Conservation (phyloP, 2,113 vertebrate genomes). For the Corvus cornix region DNA sequence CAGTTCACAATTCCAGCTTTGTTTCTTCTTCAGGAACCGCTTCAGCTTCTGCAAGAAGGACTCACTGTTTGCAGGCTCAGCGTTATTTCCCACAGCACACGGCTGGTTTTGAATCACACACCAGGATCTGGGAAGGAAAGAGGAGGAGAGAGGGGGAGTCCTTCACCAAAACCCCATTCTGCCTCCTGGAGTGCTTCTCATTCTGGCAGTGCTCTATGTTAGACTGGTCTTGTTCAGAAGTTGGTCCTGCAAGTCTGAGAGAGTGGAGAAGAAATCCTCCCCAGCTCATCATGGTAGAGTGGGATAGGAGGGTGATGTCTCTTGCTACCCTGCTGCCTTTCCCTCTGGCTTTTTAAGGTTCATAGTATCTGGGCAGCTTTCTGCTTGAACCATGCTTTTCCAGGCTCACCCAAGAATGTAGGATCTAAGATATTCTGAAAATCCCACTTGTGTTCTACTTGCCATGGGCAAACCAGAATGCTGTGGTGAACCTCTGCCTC, state of each 20-base stretch:
- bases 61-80: background rate
- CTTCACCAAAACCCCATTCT: background rate
- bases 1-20: background rate
- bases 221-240: background rate
- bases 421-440: background rate
- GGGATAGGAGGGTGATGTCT: background rate
- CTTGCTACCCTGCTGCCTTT: background rate
- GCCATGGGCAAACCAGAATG: background rate
- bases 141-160: background rate
- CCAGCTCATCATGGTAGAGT: background rate
- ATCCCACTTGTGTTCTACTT: background rate
- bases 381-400: background rate
- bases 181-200: background rate
- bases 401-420: background rate
- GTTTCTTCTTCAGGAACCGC: background rate
- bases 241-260: background rate
- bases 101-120: background rate
- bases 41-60: background rate
- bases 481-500: background rate
- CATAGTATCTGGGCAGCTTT: background rate
- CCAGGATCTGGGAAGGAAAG: background rate
- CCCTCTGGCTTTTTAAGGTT: background rate
- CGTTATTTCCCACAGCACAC: background rate
- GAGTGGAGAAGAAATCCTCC: background rate
- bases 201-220: background rate